A percentile compares a stretch with the other conserved stretches of the same genome.
These are phyloP conservation scores for Mylabris sibirica DNA, from an alignment of 2,888 invertebrate genomes.

Conservation along the genomic window DNA sequence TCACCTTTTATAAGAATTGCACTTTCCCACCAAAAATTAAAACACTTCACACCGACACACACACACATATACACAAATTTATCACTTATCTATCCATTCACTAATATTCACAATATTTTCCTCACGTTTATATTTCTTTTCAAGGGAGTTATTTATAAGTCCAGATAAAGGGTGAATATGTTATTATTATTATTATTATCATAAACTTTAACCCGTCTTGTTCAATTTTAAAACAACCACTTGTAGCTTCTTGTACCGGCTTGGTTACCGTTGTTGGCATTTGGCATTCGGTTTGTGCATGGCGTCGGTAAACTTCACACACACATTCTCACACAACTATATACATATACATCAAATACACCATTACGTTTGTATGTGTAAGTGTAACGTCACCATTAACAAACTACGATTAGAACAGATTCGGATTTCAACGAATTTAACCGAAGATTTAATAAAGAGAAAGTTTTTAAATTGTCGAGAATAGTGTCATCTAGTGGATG, in stretches of 20 bases:
- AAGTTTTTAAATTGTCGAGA: neutral
- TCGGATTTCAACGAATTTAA: neutral
- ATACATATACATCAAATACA: conserved; percentile 14
- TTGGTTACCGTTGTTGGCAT: conserved; percentile 39
- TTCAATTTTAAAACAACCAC: conserved; percentile 44
- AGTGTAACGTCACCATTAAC: conserved; percentile 45
- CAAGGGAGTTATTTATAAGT: neutral
- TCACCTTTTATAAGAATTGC: neutral
- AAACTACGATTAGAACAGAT: neutral
- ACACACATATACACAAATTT: neutral
- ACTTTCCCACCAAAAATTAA: neutral
- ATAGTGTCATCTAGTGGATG: neutral
- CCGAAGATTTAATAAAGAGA: neutral
- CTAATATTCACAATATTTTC: neutral
- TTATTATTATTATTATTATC: neutral
- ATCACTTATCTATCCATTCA: neutral
- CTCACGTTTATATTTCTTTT: neutral
- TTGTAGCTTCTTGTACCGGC: conserved; percentile 48
- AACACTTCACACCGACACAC: neutral
- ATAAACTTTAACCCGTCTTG: conserved; percentile 9
- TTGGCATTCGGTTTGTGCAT: conserved; percentile 42
- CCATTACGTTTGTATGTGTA: conserved; percentile 22
- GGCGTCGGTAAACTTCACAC: conserved; percentile 40
- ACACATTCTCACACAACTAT: conserved; percentile 14
- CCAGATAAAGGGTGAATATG: neutral